Evolutionary conservation across 2,888 invertebrate species (phyloP), one percentile per base, ranked within the genome.

Genomic region (Leptinotarsa haldemani): DNA sequence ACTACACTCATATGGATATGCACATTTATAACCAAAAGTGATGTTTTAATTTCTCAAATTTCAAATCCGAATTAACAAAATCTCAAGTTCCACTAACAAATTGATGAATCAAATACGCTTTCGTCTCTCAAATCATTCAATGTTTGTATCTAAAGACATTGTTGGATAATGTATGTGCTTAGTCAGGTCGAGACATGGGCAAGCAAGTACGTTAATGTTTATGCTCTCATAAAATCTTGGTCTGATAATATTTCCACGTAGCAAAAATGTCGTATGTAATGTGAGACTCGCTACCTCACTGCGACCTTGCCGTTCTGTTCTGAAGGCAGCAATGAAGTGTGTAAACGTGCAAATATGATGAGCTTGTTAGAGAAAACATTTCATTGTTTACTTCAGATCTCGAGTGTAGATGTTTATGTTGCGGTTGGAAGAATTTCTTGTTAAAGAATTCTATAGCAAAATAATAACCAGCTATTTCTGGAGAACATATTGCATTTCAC

Each of bases 251-350:
- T 68, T 67, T 72, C 68, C 53, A 67, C 61, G 69, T 58, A 64
- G 56, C 56, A 15, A 56, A 56, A 56, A 22, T 56, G 56, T 56
- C 56, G 56, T 65, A 22, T 61, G 66, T 67, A 65, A 73, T 58
- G 69, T 58, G 64, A 67, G 52, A 52, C 46, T 63, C 18, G 65
- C 68, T 69, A 56, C 73, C 56, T 68, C 48, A 46, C 50, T 1
- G 69, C 73, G 73, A 69, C 73, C 73, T 73, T 73, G 73, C 48
- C 64, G 30, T 56, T 69, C 18, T 61, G 61, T 61, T 61, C 30
- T 73, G 69, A 73, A 73, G 73, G 73, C 69, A 72, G 40, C 72
- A 56, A 56, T 63, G 40, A 58, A 64, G 20, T 50, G 65, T 48
- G 30, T 58, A 64, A 47, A 47, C 53, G 50, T 47, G 65, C 70